Conservation (phyloP, 2,888 invertebrate species). For the Lysandra bellargus region DNA sequence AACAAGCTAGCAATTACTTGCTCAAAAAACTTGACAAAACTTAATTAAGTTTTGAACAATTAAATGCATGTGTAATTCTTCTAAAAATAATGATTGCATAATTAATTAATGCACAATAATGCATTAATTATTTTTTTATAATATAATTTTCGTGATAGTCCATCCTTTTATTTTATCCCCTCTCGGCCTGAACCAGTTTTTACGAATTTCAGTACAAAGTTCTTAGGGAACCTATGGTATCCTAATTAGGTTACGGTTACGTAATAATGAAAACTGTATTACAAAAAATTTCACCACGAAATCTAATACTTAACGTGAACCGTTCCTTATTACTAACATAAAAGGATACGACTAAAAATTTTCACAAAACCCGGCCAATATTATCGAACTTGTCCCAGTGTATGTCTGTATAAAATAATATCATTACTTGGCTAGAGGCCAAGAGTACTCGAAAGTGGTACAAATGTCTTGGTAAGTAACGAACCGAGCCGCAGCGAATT, state of each 20-base stretch:
- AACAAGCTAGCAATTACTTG: too few relatives aligned
- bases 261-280: neutral
- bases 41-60: too few relatives aligned
- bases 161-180: too few relatives aligned
- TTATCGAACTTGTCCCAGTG: slow-evolving; percentile 24
- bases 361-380: slow-evolving; percentile 10
- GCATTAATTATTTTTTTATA: too few relatives aligned
- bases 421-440: slow-evolving; percentile 42
- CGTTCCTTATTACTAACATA: neutral
- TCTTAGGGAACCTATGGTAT: too few relatives aligned
- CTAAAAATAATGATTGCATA: too few relatives aligned
- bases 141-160: too few relatives aligned
- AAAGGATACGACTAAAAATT: slow-evolving; percentile 7
- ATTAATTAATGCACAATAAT: too few relatives aligned
- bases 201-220: too few relatives aligned
- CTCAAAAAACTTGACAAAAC: too few relatives aligned
- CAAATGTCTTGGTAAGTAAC: slow-evolving; percentile 44
- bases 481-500: slow-evolving; percentile 39
- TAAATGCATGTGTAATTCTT: too few relatives aligned
- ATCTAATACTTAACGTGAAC: neutral
- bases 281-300: neutral
- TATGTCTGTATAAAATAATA: slow-evolving; percentile 43
- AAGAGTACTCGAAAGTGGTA: slow-evolving; percentile 42
- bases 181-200: too few relatives aligned
- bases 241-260: neutral